These are phyloP conservation scores for Melanostoma scalare DNA, from an alignment of 2,888 invertebrate genomes.

Conservation along the genomic window DNA sequence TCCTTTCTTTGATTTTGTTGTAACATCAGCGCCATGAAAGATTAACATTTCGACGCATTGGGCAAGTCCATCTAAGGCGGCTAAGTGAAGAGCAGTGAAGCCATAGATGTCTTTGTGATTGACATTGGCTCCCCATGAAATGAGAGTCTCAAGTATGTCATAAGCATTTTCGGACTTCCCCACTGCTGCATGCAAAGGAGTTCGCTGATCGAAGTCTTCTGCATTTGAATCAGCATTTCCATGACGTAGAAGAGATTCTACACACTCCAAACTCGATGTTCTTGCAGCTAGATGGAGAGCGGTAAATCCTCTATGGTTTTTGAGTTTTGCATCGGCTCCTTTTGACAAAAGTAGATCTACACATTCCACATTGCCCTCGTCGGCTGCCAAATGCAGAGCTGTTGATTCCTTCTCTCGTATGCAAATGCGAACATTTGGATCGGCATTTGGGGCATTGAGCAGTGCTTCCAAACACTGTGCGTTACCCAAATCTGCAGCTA, in stretches of 20 bases:
- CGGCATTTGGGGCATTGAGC: constrained; percentile 87
- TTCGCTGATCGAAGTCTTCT: constrained; percentile 91
- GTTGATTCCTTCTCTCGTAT: constrained; percentile 89
- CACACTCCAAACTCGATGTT: constrained; percentile 90
- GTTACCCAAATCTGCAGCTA: constrained; percentile 91
- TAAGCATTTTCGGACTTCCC: constrained; percentile 92
- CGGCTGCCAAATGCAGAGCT: constrained; percentile 92
- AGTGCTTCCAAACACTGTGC: constrained; percentile 89
- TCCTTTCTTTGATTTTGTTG: constrained; percentile 92
- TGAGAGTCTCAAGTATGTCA: constrained; percentile 90
- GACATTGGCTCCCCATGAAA: constrained; percentile 91
- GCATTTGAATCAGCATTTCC: constrained; percentile 90
- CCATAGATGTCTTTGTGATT: constrained; percentile 93
- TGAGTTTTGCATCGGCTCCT: constrained; percentile 89
- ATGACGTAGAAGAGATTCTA: constrained; percentile 88
- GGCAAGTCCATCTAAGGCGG: constrained; percentile 92
- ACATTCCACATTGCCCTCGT: constrained; percentile 92
- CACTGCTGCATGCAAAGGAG: constrained; percentile 91
- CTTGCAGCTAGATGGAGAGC: constrained; percentile 93
- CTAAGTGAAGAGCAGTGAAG: constrained; percentile 92
- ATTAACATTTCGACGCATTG: constrained; percentile 93
- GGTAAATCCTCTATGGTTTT: constrained; percentile 91
- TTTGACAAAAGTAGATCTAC: constrained; percentile 88
- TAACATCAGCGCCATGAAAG: constrained; percentile 93
- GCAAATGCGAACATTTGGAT: constrained; percentile 87